Evolutionary conservation across 2,888 invertebrate species (phyloP).

Genomic region (Brassicogethes aeneus): DNA sequence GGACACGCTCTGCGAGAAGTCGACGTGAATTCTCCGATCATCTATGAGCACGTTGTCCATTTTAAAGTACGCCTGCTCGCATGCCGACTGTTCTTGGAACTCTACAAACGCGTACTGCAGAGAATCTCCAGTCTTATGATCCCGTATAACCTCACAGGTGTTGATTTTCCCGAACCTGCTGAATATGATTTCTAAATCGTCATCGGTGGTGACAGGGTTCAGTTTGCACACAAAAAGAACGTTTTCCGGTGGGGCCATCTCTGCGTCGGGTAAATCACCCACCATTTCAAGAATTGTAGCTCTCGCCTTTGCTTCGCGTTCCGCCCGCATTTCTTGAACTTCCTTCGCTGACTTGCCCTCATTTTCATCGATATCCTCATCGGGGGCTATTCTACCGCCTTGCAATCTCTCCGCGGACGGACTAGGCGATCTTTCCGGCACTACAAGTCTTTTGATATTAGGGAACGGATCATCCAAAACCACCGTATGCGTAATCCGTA

Average conservation of each 20-base stretch:
- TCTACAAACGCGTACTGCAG: constrained; percentile 99
- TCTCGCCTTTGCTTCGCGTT: constrained; percentile 90
- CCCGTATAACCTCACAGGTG: constrained; percentile 93
- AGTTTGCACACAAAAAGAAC: constrained; percentile 98
- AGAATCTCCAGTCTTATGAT: constrained; percentile 86
- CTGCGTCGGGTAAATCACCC: constrained; percentile 94
- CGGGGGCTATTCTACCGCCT: constrained; percentile 81
- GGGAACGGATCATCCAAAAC: constrained; percentile 93
- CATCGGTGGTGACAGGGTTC: constrained; percentile 96
- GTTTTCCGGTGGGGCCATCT: constrained; percentile 97
- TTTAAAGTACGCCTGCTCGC: constrained; percentile 98
- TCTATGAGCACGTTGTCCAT: constrained; percentile 99
- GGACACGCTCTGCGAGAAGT: constrained; percentile 98
- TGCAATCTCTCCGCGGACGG: constrained; percentile 72
- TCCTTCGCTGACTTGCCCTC: constrained; percentile 75
- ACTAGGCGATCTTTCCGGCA: constrained; percentile 83
- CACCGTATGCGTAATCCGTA: constrained; percentile 93
- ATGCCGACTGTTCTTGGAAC: constrained; percentile 83
- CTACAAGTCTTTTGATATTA: constrained; percentile 68
- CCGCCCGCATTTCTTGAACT: constrained; percentile 77
- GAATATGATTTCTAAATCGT: constrained; percentile 96
- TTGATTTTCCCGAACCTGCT: constrained; percentile 91
- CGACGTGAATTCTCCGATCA: constrained; percentile 96
- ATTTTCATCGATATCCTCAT: constrained; percentile 87
- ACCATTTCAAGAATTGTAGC: constrained; percentile 98